These are phyloP conservation scores for Himalopsyche phryganea DNA, from an alignment of 1,140 invertebrate species.

Conservation along the genomic window DNA sequence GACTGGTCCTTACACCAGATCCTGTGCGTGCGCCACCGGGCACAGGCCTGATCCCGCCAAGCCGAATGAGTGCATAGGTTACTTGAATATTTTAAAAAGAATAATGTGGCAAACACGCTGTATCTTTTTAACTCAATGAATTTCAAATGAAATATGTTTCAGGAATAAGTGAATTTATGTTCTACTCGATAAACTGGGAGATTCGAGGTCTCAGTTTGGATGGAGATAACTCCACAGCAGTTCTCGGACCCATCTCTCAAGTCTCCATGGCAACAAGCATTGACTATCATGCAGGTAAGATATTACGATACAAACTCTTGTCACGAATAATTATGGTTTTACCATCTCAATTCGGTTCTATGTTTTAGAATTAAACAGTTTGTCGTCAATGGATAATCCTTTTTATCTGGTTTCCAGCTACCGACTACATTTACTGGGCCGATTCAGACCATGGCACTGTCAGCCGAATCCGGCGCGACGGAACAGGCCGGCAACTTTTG, in stretches of 20 bases:
- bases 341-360: too few relatives aligned
- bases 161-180: slow-evolving; percentile 63
- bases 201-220: slow-evolving; percentile 66
- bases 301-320: too few relatives aligned
- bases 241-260: slow-evolving; percentile 74
- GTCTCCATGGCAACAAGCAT: slow-evolving; percentile 72
- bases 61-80: slow-evolving; percentile 48
- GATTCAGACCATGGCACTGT: slow-evolving; percentile 73
- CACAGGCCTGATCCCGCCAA: slow-evolving; percentile 55
- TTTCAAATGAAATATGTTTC: slow-evolving; percentile 18
- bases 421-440: slow-evolving; percentile 75
- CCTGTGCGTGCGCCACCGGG: slow-evolving; percentile 75
- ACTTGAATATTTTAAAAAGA: too few relatives aligned
- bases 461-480: slow-evolving; percentile 73
- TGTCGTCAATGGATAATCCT: too few relatives aligned
- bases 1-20: slow-evolving; percentile 49
- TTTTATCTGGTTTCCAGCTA: slow-evolving; percentile 41
- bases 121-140: too few relatives aligned
- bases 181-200: slow-evolving; percentile 75
- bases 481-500: slow-evolving; percentile 62
- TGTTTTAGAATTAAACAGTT: too few relatives aligned
- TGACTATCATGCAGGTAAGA: slow-evolving; percentile 68
- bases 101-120: too few relatives aligned
- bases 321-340: too few relatives aligned
- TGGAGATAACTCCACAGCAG: slow-evolving; percentile 44